Evolutionary conservation across 2,888 invertebrate species (phyloP), one percentile per base, ranked within the genome.

Genomic region (Nineta flava): DNA sequence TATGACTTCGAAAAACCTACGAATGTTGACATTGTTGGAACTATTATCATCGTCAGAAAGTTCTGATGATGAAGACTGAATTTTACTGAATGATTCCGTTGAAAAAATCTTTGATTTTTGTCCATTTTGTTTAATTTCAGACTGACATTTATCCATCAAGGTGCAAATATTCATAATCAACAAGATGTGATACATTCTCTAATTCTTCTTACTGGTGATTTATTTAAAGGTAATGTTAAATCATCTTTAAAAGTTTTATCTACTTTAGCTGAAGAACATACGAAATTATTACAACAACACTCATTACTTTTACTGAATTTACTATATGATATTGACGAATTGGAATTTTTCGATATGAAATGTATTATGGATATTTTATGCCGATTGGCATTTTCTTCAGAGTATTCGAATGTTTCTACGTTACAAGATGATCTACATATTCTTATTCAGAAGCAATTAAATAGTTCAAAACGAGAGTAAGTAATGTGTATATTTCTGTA

Each of bases 401-500:
- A 60, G 9, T 60, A 66, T 35, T 69, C 71, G 26, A 60, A 66
- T 2, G 58, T 68, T 31, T 65, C 69, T n/a, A 65, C 68, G 3
- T 75, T 87, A 38, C 78, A 83, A 63, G 84, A 87, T 67, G 88
- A 91, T 61, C 74, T 93, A 48, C 80, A 83, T 60, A 91, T 92
- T 72, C 69, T 90, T 15, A 76, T 91, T n/a, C 77, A 82, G 55
- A 93, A 93, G 63, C 86, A 90, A 64, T 68, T 92, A 35, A 77
- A 81, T 2, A 80, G 77, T 61, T 74, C 77, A 3, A 75, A 75
- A 55, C 70, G 74, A 16, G 64, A 67, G 65, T 72, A 62, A 62
- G 65, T 56, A 52, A n/a, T 15, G 13, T 49, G 15, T 21, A 1
- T 35, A 12, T 32, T 47, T 47, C 5, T 32, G 12, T n/a, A n/a